phyloP scores from a whole-genome alignment of 1,140 invertebrate species.

The Drosophila persimilis region DNA sequence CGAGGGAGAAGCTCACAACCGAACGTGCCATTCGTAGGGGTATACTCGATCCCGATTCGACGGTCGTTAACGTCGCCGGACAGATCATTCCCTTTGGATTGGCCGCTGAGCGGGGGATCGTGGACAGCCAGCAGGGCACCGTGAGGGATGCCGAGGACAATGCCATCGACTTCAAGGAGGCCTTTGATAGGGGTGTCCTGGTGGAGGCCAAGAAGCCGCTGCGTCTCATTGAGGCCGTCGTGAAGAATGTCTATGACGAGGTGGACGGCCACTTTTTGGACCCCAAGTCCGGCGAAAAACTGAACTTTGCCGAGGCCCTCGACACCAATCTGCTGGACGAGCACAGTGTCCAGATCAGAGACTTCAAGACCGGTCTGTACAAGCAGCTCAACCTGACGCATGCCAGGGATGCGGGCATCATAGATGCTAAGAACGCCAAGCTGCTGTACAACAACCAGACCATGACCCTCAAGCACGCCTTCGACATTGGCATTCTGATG shows the following conservation, averaged over 20 bases:
- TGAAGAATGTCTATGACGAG: slow-evolving; percentile 92
- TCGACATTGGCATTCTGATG: slow-evolving; percentile 90
- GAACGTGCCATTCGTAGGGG: slow-evolving; percentile 90
- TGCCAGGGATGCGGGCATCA: slow-evolving; percentile 89
- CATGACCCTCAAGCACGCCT: slow-evolving; percentile 91
- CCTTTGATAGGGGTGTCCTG: slow-evolving; percentile 92
- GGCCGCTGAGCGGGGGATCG: slow-evolving; percentile 90
- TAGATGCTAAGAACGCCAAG: slow-evolving; percentile 89
- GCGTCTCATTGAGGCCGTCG: slow-evolving; percentile 92
- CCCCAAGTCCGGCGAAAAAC: slow-evolving; percentile 88
- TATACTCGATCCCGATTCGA: slow-evolving; percentile 91
- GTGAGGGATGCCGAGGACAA: slow-evolving; percentile 86
- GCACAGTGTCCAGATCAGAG: slow-evolving; percentile 92
- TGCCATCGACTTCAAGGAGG: slow-evolving; percentile 92
- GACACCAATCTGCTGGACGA: slow-evolving; percentile 90
- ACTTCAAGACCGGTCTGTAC: slow-evolving; percentile 89
- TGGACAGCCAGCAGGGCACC: slow-evolving; percentile 90
- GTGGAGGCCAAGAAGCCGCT: slow-evolving; percentile 92
- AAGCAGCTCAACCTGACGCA: slow-evolving; percentile 90
- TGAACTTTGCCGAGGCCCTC: slow-evolving; percentile 90
- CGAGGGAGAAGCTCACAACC: slow-evolving; percentile 88
- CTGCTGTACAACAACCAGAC: slow-evolving; percentile 87
- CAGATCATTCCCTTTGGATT: slow-evolving; percentile 91
- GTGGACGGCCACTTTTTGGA: slow-evolving; percentile 90
- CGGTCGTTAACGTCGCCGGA: slow-evolving; percentile 88